phyloP scores from a whole-genome alignment of 2,797 vertebrate genomes.

The Anas acuta region DNA sequence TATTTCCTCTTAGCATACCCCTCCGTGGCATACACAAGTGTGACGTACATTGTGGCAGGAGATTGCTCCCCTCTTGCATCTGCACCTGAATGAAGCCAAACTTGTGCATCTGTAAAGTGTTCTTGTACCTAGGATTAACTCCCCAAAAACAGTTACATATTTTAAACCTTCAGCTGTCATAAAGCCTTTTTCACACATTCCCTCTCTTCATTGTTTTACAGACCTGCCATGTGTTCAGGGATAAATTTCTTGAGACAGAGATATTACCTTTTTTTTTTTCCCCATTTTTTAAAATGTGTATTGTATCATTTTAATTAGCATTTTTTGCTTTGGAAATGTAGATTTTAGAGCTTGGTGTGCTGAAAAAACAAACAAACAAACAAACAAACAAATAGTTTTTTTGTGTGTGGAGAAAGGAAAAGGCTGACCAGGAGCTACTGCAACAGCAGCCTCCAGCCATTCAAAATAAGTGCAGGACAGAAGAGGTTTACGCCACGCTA shows the following conservation, averaged over 20 bases:
- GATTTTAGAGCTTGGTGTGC: not conserved
- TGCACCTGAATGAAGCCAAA: conserved; percentile 5
- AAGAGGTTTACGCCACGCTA: not conserved
- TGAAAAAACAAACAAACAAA: not conserved
- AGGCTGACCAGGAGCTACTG: not conserved
- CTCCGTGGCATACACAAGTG: not conserved
- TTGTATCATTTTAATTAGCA: not conserved
- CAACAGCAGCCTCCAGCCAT: not conserved
- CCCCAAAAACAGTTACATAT: conserved; percentile 12
- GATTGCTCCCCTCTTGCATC: not conserved
- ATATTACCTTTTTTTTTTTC: not conserved
- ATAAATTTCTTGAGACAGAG: conserved; percentile 26
- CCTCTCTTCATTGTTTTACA: conserved; percentile 11
- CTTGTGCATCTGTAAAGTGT: not conserved
- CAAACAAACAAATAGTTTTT: too few species aligned
- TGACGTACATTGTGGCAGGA: not conserved
- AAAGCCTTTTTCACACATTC: conserved; percentile 55
- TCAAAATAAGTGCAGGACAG: not conserved
- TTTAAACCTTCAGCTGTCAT: conserved; percentile 37
- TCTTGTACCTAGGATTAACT: conserved; percentile 8
- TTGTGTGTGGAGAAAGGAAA: not conserved
- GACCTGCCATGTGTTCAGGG: conserved; percentile 20
- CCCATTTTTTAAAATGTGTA: not conserved
- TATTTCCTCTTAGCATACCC: not conserved
- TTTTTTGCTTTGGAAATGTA: conserved; percentile 6